A percentile compares a stretch with the other conserved stretches of the same genome.
Evolutionary conservation across 1,140 invertebrate species (phyloP).

Genomic region (Artemia franciscana): DNA sequence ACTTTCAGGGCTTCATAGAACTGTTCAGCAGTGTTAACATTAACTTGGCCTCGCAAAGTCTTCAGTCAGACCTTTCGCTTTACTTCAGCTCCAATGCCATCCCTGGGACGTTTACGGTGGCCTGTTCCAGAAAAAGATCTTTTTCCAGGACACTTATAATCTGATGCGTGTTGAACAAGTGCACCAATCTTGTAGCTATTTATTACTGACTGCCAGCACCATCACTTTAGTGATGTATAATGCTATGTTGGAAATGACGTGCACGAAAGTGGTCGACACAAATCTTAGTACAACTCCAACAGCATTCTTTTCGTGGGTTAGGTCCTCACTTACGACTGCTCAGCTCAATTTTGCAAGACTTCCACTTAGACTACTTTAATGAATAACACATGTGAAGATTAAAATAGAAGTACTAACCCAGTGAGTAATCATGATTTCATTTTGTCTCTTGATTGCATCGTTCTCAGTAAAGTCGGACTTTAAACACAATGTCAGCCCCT

Average conservation of each 20-base stretch:
- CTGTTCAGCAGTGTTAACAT: too few relatives aligned
- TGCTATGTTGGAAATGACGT: not conserved
- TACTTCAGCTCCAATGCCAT: too few relatives aligned
- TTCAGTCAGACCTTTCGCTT: too few relatives aligned
- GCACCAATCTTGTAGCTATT: not conserved
- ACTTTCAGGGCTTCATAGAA: too few relatives aligned
- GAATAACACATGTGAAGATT: not conserved
- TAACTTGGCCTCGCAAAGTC: too few relatives aligned
- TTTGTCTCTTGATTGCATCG: not conserved
- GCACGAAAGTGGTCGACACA: not conserved
- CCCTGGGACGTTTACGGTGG: too few relatives aligned
- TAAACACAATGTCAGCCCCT: not conserved
- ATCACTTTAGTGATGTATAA: not conserved
- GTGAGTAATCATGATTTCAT: not conserved
- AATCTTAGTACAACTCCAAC: not conserved
- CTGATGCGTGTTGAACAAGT: not conserved
- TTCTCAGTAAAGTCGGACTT: not conserved
- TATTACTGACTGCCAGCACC: not conserved
- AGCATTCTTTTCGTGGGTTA: not conserved
- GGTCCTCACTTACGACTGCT: not conserved
- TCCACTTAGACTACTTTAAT: not conserved
- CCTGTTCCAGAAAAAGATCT: not conserved
- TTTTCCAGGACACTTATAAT: not conserved
- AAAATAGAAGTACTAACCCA: too few relatives aligned
- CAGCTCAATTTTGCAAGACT: not conserved